Conservation (phyloP, 2,888 invertebrate genomes). For the Trissolcus japonicus region DNA sequence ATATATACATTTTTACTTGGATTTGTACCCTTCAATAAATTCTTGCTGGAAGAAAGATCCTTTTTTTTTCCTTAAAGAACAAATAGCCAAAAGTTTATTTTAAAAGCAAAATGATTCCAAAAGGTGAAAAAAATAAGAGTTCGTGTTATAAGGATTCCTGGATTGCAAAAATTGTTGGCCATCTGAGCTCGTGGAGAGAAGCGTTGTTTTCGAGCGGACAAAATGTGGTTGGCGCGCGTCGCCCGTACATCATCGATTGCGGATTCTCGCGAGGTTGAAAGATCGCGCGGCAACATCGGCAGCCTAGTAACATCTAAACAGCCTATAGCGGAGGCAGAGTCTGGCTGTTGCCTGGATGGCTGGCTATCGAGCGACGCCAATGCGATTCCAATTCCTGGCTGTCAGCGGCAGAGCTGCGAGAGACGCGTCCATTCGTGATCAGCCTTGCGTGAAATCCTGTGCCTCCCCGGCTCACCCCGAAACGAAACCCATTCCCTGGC, state of each 20-base stretch:
- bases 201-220: too few species aligned
- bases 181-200: too few species aligned
- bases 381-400: constrained; percentile 77
- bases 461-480: constrained; percentile 64
- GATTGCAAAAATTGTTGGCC: too few species aligned
- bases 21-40: too few species aligned
- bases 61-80: too few species aligned
- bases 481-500: constrained; percentile 55
- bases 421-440: constrained; percentile 76
- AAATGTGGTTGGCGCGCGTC: too few species aligned
- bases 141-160: too few species aligned
- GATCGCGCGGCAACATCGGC: constrained; percentile 46
- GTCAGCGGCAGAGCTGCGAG: constrained; percentile 76
- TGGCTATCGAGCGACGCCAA: constrained; percentile 76
- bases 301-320: constrained; percentile 58
- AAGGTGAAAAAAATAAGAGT: neutral
- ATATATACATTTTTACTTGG: too few species aligned
- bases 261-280: constrained; percentile 22
- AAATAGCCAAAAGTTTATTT: too few species aligned
- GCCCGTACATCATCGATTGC: constrained; percentile 3
- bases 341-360: constrained; percentile 63
- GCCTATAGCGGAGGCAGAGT: constrained; percentile 48
- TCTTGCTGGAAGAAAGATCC: too few species aligned
- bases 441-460: constrained; percentile 76
- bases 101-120: too few species aligned